phyloP scores from a whole-genome alignment of 2,113 vertebrate species.

The Aspidoscelis tigris region DNA sequence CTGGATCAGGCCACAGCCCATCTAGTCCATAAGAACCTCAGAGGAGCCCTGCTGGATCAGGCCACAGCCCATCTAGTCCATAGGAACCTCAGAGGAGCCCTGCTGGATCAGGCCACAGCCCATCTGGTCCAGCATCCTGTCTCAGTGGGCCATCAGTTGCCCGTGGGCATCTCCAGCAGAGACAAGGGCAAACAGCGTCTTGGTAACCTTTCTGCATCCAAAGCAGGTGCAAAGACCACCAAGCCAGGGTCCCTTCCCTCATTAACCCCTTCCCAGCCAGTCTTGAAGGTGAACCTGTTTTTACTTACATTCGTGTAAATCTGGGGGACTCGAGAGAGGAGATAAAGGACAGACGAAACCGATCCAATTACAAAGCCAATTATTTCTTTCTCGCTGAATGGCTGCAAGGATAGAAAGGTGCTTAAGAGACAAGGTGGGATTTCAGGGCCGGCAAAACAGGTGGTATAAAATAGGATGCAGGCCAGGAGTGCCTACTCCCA shows the following conservation, averaged over 20 bases:
- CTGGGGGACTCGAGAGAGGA: constrained; percentile 90
- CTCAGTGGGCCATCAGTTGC: no score
- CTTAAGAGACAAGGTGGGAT: accelerated
- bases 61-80: no score
- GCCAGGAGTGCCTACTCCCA: no score
- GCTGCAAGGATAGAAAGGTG: constrained; percentile 66
- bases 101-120: no score
- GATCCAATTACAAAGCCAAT: constrained; percentile 89
- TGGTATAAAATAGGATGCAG: no score
- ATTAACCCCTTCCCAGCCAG: neutral
- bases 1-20: no score
- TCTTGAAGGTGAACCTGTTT: accelerated
- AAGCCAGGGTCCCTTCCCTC: neutral
- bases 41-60: no score
- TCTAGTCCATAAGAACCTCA: no score
- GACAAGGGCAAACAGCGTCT: no score
- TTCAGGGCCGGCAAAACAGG: neutral
- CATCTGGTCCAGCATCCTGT: no score
- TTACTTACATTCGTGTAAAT: constrained; percentile 91
- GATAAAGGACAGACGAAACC: constrained; percentile 88
- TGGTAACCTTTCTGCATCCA: neutral
- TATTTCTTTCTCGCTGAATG: constrained; percentile 84
- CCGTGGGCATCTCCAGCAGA: no score
- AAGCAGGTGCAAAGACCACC: neutral
- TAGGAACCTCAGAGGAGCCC: no score